Conservation (phyloP, 2,113 vertebrate species). For the Pogonocichla stellata region DNA sequence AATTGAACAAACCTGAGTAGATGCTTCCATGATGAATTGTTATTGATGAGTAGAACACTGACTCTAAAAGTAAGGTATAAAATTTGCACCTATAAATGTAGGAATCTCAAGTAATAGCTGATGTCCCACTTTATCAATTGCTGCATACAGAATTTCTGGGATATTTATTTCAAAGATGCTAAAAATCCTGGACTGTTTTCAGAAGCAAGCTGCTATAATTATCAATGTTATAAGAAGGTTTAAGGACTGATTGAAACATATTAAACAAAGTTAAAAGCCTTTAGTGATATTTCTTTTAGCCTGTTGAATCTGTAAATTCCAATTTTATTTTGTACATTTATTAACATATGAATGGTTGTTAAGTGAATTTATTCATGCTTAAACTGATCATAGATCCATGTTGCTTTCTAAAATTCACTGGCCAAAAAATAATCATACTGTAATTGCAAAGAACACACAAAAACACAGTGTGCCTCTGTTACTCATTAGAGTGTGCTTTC, state of each 20-base stretch:
- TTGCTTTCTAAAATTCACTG: neutral
- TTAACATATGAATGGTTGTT: neutral
- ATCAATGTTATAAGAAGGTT: neutral
- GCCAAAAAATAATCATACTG: neutral
- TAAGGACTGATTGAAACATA: neutral
- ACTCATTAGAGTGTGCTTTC: neutral
- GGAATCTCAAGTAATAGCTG: neutral
- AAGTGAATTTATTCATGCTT: neutral
- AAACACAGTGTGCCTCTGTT: neutral
- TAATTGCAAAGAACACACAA: neutral
- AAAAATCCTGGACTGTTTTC: neutral
- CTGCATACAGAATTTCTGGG: neutral
- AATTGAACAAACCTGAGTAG: neutral
- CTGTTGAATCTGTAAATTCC: neutral
- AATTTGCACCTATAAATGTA: neutral
- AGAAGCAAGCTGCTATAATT: neutral
- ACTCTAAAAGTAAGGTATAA: neutral
- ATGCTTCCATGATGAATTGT: neutral
- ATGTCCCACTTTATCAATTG: neutral
- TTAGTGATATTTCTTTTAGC: neutral
- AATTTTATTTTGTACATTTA: neutral
- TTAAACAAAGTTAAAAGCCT: neutral
- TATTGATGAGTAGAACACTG: neutral
- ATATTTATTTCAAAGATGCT: neutral
- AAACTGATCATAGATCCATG: neutral